Evolutionary conservation across 64 coral and sea anemone species (phyloP), one percentile per base, ranked within the genome.

Genomic region (Stylophora pistillata): DNA sequence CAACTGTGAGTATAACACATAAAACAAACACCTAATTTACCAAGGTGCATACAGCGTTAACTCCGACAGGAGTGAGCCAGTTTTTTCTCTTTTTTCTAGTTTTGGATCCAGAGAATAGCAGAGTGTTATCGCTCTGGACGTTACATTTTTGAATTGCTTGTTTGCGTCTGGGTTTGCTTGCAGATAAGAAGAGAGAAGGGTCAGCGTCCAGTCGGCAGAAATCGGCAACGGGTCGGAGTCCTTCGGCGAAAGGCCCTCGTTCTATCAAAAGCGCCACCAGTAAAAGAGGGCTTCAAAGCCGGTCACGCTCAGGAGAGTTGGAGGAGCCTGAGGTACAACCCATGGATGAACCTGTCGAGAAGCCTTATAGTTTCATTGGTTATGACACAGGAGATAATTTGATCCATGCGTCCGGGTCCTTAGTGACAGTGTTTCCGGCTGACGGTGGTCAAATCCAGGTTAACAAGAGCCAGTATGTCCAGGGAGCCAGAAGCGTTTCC

Each of bases 301-400:
- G 65, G 34, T 96, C 95, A 21, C 95, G 95, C 17, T 77, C 57
- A 20, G 52, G 70, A 69, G 89, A 91, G 4, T 88, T 93, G 26
- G 90, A 92, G 56, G 62, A 75, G 30, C 61, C 91, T 76, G 87
- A 71, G 23, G 29, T 71, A 23, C 81, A 47, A 28, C 71, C 76
- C 29, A 52, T 78, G 59, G 90, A 86, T 25, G 66, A 72, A 9
- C 56, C 82, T 47, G 71, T 82, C 31, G 90, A 93, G 33, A 72
- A 99, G 53, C 33, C 33, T 18, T 91, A 85, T 55, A 77, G 93
- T 82, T 99, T 99, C 70, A 86, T 99, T 82, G 97, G 97, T 57
- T 99, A 99, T 81, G 93, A 99, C 56, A 91, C 92, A 52, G 97
- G 97, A 3, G 97, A 99, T 71, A 95, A 93, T 85, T 86, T 99